Conservation (phyloP, 1,140 invertebrate species). For the Drosophila nikananu region DNA sequence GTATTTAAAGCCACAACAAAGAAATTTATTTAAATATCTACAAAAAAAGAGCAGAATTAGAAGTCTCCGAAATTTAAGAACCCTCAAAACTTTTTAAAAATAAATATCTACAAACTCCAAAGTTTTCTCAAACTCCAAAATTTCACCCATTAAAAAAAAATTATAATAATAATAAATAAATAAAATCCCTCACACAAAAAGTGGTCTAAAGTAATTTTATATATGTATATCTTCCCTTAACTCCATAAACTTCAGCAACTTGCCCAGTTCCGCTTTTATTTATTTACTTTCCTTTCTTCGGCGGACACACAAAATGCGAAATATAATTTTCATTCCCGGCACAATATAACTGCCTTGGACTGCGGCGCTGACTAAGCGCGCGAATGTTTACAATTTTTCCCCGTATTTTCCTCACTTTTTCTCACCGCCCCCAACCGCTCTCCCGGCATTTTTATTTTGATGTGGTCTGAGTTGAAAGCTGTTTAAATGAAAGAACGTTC, state of each 20-base stretch:
- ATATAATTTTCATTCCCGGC: constrained; percentile 55
- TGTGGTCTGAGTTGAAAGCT: constrained; percentile 69
- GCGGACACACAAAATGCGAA: constrained; percentile 42
- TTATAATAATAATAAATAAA: constrained; percentile 4
- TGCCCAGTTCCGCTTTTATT: constrained; percentile 35
- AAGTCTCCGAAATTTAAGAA: not conserved
- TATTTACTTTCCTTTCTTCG: constrained; percentile 48
- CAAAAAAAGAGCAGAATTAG: not conserved
- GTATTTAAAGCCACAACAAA: not conserved
- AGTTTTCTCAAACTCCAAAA: constrained; percentile 19
- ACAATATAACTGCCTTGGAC: constrained; percentile 55
- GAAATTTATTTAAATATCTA: not conserved
- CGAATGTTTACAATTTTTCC: constrained; percentile 65
- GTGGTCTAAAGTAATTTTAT: constrained; percentile 39
- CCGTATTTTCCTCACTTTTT: constrained; percentile 29
- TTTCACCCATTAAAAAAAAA: not conserved
- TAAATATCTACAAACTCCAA: not conserved
- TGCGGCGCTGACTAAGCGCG: constrained; percentile 58
- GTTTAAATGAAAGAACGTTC: constrained; percentile 69
- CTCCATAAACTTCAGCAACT: constrained; percentile 48
- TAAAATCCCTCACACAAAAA: constrained; percentile 13
- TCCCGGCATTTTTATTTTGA: constrained; percentile 57
- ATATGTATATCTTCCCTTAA: constrained; percentile 31
- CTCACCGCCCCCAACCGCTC: not conserved
- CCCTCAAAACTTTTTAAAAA: not conserved